Percentiles rank a stretch among this genome's conserved stretches.
Conservation (phyloP, 1,140 invertebrate genomes). For the Spodoptera litura region DNA sequence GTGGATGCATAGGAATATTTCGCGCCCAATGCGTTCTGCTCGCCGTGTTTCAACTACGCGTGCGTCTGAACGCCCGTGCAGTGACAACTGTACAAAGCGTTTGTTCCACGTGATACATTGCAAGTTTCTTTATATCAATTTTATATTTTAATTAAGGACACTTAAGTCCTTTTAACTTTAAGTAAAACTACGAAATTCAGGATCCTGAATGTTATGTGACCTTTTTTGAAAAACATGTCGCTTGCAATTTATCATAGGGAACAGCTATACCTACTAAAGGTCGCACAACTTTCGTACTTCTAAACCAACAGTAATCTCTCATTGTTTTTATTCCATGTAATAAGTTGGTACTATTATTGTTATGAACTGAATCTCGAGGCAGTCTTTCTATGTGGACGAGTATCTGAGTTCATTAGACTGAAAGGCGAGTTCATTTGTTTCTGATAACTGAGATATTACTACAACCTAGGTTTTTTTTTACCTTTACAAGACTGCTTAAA, state of each 20-base stretch:
- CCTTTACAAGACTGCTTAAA: too few species aligned
- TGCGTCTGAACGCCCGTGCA: constrained; percentile 48
- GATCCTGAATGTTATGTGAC: too few species aligned
- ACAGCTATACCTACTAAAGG: background rate
- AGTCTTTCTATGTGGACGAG: background rate
- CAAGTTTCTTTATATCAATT: background rate
- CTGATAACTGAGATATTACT: too few species aligned
- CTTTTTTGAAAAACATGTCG: background rate
- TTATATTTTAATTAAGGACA: background rate
- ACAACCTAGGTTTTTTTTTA: too few species aligned
- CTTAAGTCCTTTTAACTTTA: background rate
- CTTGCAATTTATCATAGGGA: constrained; percentile 4
- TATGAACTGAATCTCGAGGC: constrained; percentile 7
- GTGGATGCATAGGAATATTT: constrained; percentile 46
- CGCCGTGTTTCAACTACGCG: constrained; percentile 61
- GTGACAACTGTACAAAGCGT: background rate
- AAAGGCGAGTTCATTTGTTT: too few species aligned
- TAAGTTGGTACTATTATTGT: background rate
- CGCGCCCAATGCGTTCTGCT: constrained; percentile 48
- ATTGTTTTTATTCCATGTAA: constrained; percentile 5
- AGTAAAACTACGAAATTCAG: too few species aligned
- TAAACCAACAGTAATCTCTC: constrained; percentile 21
- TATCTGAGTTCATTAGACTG: background rate
- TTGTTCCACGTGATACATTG: background rate
- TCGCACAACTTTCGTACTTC: constrained; percentile 1